A percentile compares a stretch with the other conserved stretches of the same genome.
phyloP scores from a whole-genome alignment of 1,140 invertebrate genomes.

The Macrostomum lignano region DNA sequence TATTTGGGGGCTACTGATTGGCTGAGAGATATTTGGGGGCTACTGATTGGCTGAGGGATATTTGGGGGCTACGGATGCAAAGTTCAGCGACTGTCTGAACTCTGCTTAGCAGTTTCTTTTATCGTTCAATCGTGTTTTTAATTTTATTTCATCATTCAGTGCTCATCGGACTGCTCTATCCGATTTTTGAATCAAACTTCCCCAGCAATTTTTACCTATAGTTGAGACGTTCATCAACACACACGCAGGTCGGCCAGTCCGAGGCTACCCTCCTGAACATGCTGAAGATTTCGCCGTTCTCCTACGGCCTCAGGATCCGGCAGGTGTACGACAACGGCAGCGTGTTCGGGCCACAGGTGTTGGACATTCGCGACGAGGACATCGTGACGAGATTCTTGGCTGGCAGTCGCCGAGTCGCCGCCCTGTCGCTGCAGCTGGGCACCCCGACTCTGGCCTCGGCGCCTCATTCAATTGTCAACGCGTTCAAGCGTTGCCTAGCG shows the following conservation, averaged over 20 bases:
- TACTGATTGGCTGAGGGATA: too few species aligned
- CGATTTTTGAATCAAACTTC: too few species aligned
- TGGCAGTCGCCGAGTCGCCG: conserved; percentile 32
- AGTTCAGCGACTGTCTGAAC: too few species aligned
- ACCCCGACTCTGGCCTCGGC: conserved; percentile 84
- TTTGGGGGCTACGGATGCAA: too few species aligned
- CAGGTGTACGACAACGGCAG: conserved; percentile 83
- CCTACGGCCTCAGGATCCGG: conserved; percentile 65
- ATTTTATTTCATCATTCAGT: too few species aligned
- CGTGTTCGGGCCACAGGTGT: conserved; percentile 71
- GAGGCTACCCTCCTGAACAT: conserved; percentile 95
- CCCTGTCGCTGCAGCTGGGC: conserved; percentile 65
- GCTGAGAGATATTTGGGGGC: too few species aligned
- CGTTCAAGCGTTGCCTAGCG: conserved; percentile 86
- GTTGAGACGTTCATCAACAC: too few species aligned
- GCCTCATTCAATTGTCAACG: conserved; percentile 82
- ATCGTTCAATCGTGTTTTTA: too few species aligned
- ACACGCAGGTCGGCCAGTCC: conserved; percentile 87
- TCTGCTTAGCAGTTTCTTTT: too few species aligned
- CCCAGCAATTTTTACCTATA: too few species aligned
- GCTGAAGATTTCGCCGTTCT: conserved; percentile 98
- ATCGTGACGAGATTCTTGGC: conserved; percentile 57
- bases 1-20: too few species aligned
- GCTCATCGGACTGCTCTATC: too few species aligned
- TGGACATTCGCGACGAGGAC: conserved; percentile 92